Evolutionary conservation across 2,888 invertebrate species (phyloP).

Genomic region (Dryococelus australis): DNA sequence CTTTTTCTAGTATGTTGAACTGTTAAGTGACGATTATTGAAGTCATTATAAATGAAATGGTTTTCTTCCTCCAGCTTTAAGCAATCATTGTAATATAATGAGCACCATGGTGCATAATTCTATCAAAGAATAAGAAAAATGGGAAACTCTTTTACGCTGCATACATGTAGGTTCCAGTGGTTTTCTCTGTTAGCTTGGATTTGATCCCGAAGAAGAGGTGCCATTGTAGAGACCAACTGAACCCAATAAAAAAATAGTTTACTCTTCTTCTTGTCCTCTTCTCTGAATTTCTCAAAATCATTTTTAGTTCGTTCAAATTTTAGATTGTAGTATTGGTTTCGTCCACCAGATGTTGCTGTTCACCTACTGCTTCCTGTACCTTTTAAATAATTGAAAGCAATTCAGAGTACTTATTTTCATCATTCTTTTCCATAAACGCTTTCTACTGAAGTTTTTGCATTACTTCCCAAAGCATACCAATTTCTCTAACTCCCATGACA

Average conservation of each 20-base stretch:
- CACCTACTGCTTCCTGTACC: not conserved
- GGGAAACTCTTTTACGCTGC: not conserved
- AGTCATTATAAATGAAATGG: too few relatives aligned
- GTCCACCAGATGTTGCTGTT: not conserved
- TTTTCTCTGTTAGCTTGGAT: not conserved
- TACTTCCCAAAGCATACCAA: slow-evolving; percentile 10
- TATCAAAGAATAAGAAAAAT: not conserved
- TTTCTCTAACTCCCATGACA: not conserved
- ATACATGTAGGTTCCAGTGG: not conserved
- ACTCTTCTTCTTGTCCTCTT: too few relatives aligned
- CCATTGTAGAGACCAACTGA: not conserved
- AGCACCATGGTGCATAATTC: slow-evolving; percentile 1
- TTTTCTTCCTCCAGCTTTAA: not conserved
- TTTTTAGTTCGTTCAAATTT: not conserved
- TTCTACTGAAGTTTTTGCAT: not conserved
- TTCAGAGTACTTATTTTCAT: not conserved
- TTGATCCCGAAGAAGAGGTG: not conserved
- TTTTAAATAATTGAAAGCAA: not conserved
- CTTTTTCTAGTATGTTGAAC: too few relatives aligned
- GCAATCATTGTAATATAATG: not conserved
- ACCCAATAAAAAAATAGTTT: not conserved
- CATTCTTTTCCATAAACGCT: not conserved
- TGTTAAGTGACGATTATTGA: too few relatives aligned
- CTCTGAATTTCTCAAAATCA: slow-evolving; percentile 2
- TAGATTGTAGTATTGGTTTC: not conserved